These are phyloP conservation scores for Sarcophaga bullata DNA, from an alignment of 1,140 invertebrate species.

Conservation along the genomic window DNA sequence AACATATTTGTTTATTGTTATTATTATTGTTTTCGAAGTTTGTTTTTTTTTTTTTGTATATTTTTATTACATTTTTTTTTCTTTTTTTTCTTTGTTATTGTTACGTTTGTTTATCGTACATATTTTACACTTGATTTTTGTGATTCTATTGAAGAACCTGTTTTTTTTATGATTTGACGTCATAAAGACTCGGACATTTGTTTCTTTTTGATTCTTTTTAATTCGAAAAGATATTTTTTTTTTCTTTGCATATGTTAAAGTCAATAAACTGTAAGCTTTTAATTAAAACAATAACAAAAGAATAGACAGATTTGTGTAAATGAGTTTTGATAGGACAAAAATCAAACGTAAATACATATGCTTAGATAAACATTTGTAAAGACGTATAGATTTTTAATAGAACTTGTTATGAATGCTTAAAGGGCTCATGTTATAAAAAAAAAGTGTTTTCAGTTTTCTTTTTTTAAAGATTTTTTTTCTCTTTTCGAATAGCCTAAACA, in stretches of 20 bases:
- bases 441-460: too few relatives aligned
- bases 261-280: background rate
- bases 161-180: background rate
- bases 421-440: too few relatives aligned
- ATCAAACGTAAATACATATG: too few relatives aligned
- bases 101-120: too few relatives aligned
- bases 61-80: constrained; percentile 12
- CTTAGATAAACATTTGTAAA: too few relatives aligned
- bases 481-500: too few relatives aligned
- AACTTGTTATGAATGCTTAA: too few relatives aligned
- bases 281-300: too few relatives aligned
- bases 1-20: background rate
- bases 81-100: background rate
- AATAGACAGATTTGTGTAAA: too few relatives aligned
- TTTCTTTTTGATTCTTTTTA: background rate
- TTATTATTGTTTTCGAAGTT: background rate
- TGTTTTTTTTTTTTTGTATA: background rate
- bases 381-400: too few relatives aligned
- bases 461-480: too few relatives aligned
- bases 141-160: background rate
- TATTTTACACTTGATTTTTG: background rate
- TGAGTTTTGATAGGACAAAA: too few relatives aligned
- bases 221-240: background rate
- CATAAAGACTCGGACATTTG: background rate
- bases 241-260: background rate